Conservation (phyloP, 1,140 invertebrate genomes). For the Geopemphigus sp. region DNA sequence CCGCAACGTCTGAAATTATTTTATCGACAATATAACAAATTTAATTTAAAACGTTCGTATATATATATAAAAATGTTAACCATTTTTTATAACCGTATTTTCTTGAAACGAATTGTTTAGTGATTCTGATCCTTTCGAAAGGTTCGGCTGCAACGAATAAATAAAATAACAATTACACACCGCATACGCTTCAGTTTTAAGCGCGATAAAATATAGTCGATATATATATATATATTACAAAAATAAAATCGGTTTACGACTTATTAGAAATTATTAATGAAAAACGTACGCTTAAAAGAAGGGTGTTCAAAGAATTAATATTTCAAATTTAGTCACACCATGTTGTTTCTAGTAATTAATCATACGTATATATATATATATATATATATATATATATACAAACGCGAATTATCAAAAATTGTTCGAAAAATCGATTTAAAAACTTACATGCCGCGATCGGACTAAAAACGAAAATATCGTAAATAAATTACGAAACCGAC, state of each 20-base stretch:
- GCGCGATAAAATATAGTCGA: neutral
- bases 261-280: neutral
- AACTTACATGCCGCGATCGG: neutral
- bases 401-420: neutral
- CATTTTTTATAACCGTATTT: conserved; percentile 12
- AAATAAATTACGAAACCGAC: no score
- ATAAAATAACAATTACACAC: neutral
- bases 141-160: conserved; percentile 13
- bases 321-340: neutral
- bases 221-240: neutral
- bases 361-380: conserved; percentile 1
- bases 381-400: conserved; percentile 9
- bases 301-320: neutral
- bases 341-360: neutral
- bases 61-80: no score
- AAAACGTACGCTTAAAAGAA: neutral
- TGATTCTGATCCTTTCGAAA: conserved; percentile 37
- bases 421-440: neutral
- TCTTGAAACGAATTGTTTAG: conserved; percentile 45
- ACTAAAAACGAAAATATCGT: neutral
- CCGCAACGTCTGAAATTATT: conserved; percentile 12
- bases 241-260: neutral
- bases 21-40: no score
- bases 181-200: neutral
- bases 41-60: no score